These are phyloP conservation scores for Drosophila fulvimacula DNA, from an alignment of 2,888 invertebrate species.

Conservation along the genomic window DNA sequence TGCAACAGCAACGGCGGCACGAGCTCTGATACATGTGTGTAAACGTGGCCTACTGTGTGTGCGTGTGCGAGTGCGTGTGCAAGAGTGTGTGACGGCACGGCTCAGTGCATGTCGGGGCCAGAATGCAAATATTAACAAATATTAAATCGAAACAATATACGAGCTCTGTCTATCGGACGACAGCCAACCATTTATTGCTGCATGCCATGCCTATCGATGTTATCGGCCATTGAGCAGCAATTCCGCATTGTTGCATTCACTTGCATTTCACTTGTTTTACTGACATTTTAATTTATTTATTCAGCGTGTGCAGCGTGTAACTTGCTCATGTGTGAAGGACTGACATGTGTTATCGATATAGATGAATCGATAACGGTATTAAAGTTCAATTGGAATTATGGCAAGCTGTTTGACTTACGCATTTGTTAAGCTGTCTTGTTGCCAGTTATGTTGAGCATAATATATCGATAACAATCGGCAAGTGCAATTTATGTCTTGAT, in stretches of 20 bases:
- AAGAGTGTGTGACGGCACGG: constrained; percentile 31
- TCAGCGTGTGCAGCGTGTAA: constrained; percentile 1
- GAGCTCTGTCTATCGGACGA: constrained; percentile 2
- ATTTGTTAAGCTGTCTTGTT: background rate
- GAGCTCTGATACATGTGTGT: constrained; percentile 64
- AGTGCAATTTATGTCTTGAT: background rate
- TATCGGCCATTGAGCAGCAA: constrained; percentile 28
- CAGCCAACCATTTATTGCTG: constrained; percentile 1
- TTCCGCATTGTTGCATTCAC: constrained; percentile 15
- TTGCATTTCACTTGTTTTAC: background rate
- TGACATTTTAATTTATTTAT: constrained; percentile 10
- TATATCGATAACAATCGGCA: background rate
- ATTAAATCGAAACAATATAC: constrained; percentile 44
- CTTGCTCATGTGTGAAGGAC: background rate
- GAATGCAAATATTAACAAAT: constrained; percentile 74
- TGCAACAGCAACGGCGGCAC: constrained; percentile 8
- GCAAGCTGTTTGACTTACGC: background rate
- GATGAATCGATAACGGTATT: background rate
- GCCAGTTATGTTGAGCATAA: background rate
- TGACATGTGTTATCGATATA: constrained; percentile 18
- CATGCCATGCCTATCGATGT: constrained; percentile 17
- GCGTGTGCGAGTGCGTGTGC: constrained; percentile 20
- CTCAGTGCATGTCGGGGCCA: constrained; percentile 29
- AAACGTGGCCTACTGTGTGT: constrained; percentile 42
- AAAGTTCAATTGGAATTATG: background rate